Evolutionary conservation across 2,888 invertebrate genomes (phyloP).

Genomic region (Oscheius onirici): DNA sequence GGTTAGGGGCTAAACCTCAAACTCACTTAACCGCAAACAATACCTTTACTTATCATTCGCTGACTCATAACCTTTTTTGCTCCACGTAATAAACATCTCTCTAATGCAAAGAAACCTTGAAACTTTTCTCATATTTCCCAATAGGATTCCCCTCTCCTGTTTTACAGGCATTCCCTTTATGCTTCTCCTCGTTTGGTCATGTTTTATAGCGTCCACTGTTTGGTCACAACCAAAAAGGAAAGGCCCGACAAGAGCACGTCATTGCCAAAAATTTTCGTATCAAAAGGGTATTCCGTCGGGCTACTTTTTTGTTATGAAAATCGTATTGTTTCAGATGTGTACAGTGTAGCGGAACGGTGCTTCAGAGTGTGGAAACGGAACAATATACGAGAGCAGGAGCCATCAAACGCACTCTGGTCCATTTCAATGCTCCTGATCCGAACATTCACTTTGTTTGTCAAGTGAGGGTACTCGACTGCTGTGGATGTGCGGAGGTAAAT

Average conservation of each 20-base stretch:
- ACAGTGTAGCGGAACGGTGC: constrained; percentile 40
- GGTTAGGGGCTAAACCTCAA: too few species aligned
- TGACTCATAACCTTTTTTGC: too few species aligned
- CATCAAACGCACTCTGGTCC: constrained; percentile 59
- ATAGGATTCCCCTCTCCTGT: neutral
- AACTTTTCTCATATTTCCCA: neutral
- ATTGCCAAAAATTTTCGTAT: constrained; percentile 22
- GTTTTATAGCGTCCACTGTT: constrained; percentile 27
- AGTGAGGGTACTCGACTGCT: constrained; percentile 51
- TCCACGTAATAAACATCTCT: too few species aligned
- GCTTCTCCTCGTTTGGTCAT: constrained; percentile 7
- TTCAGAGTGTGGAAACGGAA: constrained; percentile 46
- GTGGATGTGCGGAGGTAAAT: constrained; percentile 64
- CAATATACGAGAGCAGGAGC: constrained; percentile 55
- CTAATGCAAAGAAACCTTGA: neutral
- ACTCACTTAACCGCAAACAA: too few species aligned
- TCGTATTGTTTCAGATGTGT: constrained; percentile 39
- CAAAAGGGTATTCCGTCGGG: neutral
- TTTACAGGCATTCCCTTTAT: constrained; percentile 1
- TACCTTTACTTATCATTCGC: too few species aligned
- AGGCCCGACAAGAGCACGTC: neutral
- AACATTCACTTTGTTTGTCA: constrained; percentile 50
- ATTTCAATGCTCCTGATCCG: constrained; percentile 50
- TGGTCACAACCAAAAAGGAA: constrained; percentile 27
- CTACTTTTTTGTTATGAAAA: neutral